Evolutionary conservation across 2,888 invertebrate species (phyloP).

Genomic region (Lamellibrachia columna): DNA sequence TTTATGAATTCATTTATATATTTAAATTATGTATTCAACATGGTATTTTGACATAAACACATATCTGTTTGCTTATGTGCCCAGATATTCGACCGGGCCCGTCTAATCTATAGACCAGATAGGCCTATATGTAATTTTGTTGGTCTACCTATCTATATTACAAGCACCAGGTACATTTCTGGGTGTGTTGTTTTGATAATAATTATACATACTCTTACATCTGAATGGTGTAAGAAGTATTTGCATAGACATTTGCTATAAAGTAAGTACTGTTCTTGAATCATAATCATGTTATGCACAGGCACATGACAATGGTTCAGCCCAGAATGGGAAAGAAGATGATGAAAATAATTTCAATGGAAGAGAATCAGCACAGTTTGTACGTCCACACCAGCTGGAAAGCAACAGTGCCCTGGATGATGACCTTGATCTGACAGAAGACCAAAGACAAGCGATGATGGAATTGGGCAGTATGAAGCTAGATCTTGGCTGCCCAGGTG

Average conservation of each 20-base stretch:
- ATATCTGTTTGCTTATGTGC: too few species aligned
- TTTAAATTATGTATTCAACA: too few species aligned
- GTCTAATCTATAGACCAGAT: too few species aligned
- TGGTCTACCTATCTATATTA: background rate
- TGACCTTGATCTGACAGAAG: constrained; percentile 53
- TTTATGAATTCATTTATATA: too few species aligned
- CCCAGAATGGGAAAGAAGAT: background rate
- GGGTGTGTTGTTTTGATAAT: background rate
- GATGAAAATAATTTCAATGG: background rate
- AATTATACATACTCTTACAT: background rate
- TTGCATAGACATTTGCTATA: background rate
- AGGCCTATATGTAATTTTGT: too few species aligned
- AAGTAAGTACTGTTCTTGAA: background rate
- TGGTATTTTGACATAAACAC: too few species aligned
- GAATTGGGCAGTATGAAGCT: constrained; percentile 55
- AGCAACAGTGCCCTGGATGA: constrained; percentile 19
- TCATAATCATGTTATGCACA: background rate
- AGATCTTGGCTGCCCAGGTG: constrained; percentile 51
- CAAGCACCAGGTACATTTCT: background rate
- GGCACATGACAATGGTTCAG: background rate
- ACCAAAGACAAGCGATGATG: constrained; percentile 56
- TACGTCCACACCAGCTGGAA: background rate
- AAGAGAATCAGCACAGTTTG: too few species aligned
- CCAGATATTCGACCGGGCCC: too few species aligned
- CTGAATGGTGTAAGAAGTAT: background rate